phyloP scores from a whole-genome alignment of 1,140 invertebrate genomes.

The Sweltsa coloradensis region DNA sequence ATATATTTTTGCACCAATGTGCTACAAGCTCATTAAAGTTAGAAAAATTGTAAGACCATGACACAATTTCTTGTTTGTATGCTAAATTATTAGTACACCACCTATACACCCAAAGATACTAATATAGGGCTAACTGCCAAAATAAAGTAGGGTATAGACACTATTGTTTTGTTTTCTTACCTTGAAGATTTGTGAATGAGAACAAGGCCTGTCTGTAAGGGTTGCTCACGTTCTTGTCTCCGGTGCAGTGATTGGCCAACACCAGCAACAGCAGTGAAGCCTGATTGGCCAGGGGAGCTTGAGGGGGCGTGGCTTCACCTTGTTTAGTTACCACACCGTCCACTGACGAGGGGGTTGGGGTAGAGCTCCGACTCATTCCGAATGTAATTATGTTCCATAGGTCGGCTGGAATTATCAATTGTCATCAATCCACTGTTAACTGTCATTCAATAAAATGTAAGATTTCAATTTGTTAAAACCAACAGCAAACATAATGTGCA shows the following conservation, averaged over 20 bases:
- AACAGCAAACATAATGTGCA: too few species aligned
- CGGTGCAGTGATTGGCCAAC: constrained; percentile 83
- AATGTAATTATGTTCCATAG: constrained; percentile 67
- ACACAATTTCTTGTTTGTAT: too few species aligned
- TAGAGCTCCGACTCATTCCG: constrained; percentile 19
- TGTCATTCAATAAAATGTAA: too few species aligned
- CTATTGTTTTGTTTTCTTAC: constrained; percentile 21
- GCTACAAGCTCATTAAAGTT: too few species aligned
- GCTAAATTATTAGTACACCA: too few species aligned
- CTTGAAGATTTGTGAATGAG: constrained; percentile 59
- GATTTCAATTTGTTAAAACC: too few species aligned
- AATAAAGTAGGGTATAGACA: constrained; percentile 8
- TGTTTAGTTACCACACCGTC: too few species aligned
- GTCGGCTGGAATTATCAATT: constrained; percentile 59
- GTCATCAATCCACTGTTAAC: too few species aligned
- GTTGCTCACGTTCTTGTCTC: constrained; percentile 43
- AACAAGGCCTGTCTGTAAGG: constrained; percentile 79
- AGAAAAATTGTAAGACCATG: too few species aligned
- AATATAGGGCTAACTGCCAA: constrained; percentile 34
- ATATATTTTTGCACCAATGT: too few species aligned
- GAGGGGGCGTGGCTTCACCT: constrained; percentile 25
- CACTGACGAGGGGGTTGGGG: background rate
- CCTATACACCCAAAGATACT: too few species aligned
- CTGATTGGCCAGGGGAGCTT: constrained; percentile 71
- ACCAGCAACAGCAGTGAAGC: constrained; percentile 76